Percentiles rank a stretch among this genome's conserved stretches.
phyloP scores from a whole-genome alignment of 2,888 invertebrate genomes.

The Zygaena filipendulae region DNA sequence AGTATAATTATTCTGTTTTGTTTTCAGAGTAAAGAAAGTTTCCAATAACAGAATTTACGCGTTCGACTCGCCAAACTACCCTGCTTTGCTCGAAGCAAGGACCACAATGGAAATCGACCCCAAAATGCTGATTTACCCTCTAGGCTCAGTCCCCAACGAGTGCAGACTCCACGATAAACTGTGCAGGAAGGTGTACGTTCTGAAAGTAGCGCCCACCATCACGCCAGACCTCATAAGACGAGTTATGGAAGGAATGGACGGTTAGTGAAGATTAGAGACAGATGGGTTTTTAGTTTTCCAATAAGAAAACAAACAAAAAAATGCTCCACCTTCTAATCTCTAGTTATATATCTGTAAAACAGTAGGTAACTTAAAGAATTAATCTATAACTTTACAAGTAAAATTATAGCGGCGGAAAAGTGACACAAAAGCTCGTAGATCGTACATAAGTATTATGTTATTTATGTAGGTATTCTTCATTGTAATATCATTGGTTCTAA shows the following conservation, averaged over 20 bases:
- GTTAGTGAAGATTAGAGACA: conserved; percentile 26
- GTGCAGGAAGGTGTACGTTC: conserved; percentile 84
- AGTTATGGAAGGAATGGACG: conserved; percentile 77
- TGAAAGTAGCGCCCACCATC: conserved; percentile 93
- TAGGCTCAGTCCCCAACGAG: conserved; percentile 54
- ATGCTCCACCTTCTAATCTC: too few relatives aligned
- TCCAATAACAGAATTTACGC: conserved; percentile 82
- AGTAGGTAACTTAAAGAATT: too few relatives aligned
- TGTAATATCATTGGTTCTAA: too few relatives aligned
- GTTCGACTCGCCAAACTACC: conserved; percentile 88
- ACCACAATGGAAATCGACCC: conserved; percentile 79
- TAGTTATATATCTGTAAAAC: too few relatives aligned
- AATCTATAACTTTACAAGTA: too few relatives aligned
- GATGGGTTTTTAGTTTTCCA: background rate
- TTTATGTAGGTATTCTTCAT: too few relatives aligned
- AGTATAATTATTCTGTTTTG: too few relatives aligned
- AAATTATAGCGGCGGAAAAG: too few relatives aligned
- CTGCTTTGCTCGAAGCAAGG: conserved; percentile 75
- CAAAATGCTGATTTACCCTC: conserved; percentile 48
- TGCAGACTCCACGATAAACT: conserved; percentile 80
- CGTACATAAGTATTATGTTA: too few relatives aligned
- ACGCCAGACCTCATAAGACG: conserved; percentile 79
- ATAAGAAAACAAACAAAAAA: too few relatives aligned
- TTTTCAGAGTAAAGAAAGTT: conserved; percentile 77
- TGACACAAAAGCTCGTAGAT: too few relatives aligned